These are phyloP conservation scores for Dorcus hopei DNA, from an alignment of 2,888 invertebrate species.

Conservation along the genomic window DNA sequence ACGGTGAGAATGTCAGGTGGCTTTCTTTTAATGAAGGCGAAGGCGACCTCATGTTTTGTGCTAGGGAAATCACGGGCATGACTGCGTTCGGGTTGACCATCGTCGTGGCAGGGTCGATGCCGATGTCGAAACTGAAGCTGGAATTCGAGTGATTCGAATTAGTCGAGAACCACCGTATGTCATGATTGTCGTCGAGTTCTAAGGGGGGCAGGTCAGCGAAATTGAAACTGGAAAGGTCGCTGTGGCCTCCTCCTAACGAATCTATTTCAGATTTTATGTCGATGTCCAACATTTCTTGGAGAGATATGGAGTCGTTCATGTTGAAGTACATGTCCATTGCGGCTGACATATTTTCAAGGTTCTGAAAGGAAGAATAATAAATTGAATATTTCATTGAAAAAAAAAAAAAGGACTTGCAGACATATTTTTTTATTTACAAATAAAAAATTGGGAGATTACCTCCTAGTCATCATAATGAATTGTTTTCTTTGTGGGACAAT, in stretches of 20 bases:
- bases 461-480: too few species aligned
- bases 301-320: constrained; percentile 58
- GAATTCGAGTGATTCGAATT: constrained; percentile 59
- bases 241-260: constrained; percentile 69
- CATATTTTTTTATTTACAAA: background rate
- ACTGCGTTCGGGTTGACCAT: constrained; percentile 91
- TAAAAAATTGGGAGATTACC: too few species aligned
- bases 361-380: background rate
- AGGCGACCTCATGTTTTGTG: constrained; percentile 49
- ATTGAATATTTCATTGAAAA: background rate
- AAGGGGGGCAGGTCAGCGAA: constrained; percentile 62
- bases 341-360: constrained; percentile 37
- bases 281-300: constrained; percentile 88
- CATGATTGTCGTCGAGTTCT: constrained; percentile 66
- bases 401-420: background rate
- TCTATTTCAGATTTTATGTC: constrained; percentile 86
- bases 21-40: constrained; percentile 68
- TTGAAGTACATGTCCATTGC: constrained; percentile 56
- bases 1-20: constrained; percentile 70
- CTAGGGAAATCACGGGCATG: constrained; percentile 70
- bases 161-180: constrained; percentile 55
- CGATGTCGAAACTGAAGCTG: constrained; percentile 66
- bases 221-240: constrained; percentile 61
- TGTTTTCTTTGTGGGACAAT: too few species aligned
- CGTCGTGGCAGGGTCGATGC: constrained; percentile 66